Evolutionary conservation across 2,113 vertebrate genomes (phyloP).

Genomic region (Dunckerocampus dactyliophorus): DNA sequence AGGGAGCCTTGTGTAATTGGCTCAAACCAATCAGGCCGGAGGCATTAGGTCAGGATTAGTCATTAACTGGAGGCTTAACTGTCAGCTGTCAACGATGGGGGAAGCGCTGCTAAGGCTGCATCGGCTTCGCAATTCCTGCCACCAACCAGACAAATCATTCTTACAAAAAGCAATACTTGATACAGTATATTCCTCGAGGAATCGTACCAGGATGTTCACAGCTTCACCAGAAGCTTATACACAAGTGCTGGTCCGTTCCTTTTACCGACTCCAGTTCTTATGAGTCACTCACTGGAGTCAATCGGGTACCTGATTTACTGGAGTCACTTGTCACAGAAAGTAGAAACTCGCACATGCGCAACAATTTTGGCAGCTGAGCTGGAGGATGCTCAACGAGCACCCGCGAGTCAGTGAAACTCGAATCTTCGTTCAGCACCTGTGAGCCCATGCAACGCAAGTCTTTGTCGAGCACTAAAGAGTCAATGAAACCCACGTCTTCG

Average conservation of each 20-base stretch:
- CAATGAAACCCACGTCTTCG: not conserved
- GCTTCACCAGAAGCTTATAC: no score
- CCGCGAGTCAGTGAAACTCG: no score
- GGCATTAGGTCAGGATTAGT: constrained; percentile 58
- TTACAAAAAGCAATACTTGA: not conserved
- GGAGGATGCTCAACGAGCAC: not conserved
- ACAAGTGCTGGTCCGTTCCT: no score
- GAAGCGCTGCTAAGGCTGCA: constrained; percentile 41
- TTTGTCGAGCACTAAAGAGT: not conserved
- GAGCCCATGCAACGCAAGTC: no score
- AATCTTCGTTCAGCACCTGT: no score
- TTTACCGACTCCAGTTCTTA: not conserved
- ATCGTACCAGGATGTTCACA: not conserved
- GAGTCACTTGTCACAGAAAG: not conserved
- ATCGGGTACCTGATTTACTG: no score
- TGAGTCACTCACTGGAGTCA: no score
- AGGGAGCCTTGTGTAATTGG: constrained; percentile 45
- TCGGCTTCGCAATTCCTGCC: constrained; percentile 5
- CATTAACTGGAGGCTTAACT: constrained; percentile 50
- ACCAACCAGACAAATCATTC: constrained; percentile 1
- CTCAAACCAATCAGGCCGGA: constrained; percentile 49
- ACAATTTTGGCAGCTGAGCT: not conserved
- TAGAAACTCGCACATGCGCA: not conserved
- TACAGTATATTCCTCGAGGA: not conserved
- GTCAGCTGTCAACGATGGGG: constrained; percentile 48